Base-by-base conservation (phyloP, 2,113 vertebrate genomes). In the Tyrannus savana region DNA sequence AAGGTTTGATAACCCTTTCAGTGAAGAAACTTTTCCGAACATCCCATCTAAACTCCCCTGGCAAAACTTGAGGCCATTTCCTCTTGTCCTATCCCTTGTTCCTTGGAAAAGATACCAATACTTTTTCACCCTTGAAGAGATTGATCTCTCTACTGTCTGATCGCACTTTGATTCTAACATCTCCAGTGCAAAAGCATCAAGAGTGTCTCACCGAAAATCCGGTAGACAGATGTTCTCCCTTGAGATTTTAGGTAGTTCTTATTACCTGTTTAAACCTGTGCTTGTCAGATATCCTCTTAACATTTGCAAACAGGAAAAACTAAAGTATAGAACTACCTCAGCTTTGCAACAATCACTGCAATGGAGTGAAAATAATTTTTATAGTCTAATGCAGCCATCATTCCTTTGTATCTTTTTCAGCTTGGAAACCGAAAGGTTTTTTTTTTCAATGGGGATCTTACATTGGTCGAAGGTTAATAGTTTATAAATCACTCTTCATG, bases 61-160 rank as follows among this genome's bases (percentile, higher is more conserved):
- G 35, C 13, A 5, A 19, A 63, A 82, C 33, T 8, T 56, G 33
- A 81, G 49, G 37, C 35, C 37, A 58, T 63, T 81, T 81, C 37
- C 62, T 44, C 55, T 56, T 27, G 14, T 76, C 28, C 73, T 76
- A 19, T 58, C 22, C 55, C 13, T 37, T 30, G 10, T 44, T 81
- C 49, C 27, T 49, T 39, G 28, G 63, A 81, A 62, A 67, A 80
- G 39, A 68, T 23, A 74, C 12, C 1, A 4, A 56, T 6, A 62
- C 7, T 4, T 74, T 64, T 62, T 7, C 27, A 92, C 9, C 25
- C 21, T 42, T 60, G 25, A 56, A 87, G 63, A 19, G 23, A 35
- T 1, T 60, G 14, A 82, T 53, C 46, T 87, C 8, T 2, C 42
- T 67, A 19, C 19, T 58, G 25, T 23, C 49, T 0, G 0, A 82